Conservation (phyloP, 2,888 invertebrate genomes). For the Galerucella calmariensis region DNA sequence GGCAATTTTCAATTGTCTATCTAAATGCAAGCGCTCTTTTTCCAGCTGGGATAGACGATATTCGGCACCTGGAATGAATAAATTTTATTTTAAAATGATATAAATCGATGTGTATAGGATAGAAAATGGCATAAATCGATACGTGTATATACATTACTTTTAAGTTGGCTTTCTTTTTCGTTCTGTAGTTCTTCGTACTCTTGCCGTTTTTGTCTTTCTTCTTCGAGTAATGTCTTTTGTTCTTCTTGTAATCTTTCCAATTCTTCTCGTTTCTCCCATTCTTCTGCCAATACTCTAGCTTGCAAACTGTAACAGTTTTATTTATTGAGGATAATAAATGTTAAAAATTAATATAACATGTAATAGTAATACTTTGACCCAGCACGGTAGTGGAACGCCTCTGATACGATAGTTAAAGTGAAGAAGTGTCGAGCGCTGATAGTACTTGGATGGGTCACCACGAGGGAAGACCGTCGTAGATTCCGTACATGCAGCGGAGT, state of each 20-base stretch:
- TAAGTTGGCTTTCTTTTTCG: conserved; percentile 76
- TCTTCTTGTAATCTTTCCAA: conserved; percentile 83
- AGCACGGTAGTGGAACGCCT: no score
- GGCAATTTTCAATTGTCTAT: conserved; percentile 76
- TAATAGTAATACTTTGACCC: no score
- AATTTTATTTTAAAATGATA: not conserved
- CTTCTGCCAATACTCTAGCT: conserved; percentile 81
- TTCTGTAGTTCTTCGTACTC: conserved; percentile 79
- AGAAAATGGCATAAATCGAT: no score
- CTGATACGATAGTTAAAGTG: no score
- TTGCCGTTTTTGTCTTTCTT: conserved; percentile 79
- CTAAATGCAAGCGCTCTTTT: conserved; percentile 75
- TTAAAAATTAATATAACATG: no score
- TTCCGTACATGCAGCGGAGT: no score
- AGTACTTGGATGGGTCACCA: no score
- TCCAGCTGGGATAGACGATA: conserved; percentile 76
- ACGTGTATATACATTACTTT: conserved; percentile 67
- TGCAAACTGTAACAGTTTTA: conserved; percentile 64
- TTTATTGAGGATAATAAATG: not conserved
- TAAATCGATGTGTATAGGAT: no score
- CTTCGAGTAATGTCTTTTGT: conserved; percentile 77
- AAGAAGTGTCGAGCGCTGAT: no score
- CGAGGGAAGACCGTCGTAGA: no score
- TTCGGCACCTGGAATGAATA: conserved; percentile 73
- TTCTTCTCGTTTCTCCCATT: conserved; percentile 86